phyloP scores from a whole-genome alignment of 2,888 invertebrate species.

The Thymelicus sylvestris region DNA sequence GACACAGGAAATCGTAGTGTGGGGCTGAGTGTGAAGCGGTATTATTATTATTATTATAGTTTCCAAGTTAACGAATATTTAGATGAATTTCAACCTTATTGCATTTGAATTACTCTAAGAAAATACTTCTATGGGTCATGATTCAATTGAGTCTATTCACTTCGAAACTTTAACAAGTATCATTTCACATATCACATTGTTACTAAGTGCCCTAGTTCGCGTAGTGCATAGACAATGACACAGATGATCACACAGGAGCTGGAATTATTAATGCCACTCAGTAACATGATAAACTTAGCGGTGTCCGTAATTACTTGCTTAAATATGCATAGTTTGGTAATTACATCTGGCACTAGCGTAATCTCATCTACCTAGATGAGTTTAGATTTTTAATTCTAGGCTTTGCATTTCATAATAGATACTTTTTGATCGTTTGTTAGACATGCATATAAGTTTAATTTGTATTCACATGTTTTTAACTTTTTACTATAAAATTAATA shows the following conservation, averaged over 20 bases:
- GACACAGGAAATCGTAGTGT: no score
- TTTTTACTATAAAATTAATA: no score
- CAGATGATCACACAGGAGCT: slow-evolving; percentile 28
- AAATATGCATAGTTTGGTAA: slow-evolving; percentile 29
- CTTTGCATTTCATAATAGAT: neutral
- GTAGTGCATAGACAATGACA: slow-evolving; percentile 24
- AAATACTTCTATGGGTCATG: no score
- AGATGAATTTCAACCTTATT: no score
- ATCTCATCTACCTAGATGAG: slow-evolving; percentile 3
- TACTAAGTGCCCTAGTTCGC: slow-evolving; percentile 17
- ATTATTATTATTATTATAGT: no score
- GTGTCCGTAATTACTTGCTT: slow-evolving; percentile 27
- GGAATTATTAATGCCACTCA: slow-evolving; percentile 36
- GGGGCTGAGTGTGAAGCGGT: no score
- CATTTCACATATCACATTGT: neutral
- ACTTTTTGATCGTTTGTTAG: no score
- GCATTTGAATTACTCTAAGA: no score
- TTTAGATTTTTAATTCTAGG: neutral
- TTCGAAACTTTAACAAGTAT: neutral
- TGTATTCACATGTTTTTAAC: no score
- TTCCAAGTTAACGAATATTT: no score
- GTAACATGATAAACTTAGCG: slow-evolving; percentile 33
- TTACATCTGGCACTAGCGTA: slow-evolving; percentile 19
- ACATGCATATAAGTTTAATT: no score
- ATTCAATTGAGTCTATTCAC: no score